A percentile compares a stretch with the other conserved stretches of the same genome.
Evolutionary conservation across 2,888 invertebrate species (phyloP).

Genomic region (Volucella inflata): DNA sequence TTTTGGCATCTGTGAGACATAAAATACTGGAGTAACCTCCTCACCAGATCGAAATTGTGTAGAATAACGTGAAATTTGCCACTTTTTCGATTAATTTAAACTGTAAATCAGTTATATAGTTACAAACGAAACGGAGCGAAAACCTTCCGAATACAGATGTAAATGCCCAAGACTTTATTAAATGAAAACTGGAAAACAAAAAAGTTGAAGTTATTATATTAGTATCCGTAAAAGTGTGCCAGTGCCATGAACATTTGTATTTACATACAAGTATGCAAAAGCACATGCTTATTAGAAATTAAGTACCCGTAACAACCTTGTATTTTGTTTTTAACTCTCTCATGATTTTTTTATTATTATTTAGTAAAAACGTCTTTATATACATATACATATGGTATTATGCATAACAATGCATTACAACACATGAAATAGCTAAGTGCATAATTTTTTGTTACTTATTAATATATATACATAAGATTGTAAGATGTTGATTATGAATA

Average conservation of each 20-base stretch:
- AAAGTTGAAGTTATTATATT: slow-evolving; percentile 15
- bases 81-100: too few relatives aligned
- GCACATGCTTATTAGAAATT: slow-evolving; percentile 7
- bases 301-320: slow-evolving; percentile 65
- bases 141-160: background rate
- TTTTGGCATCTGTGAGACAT: too few relatives aligned
- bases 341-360: background rate
- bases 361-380: slow-evolving; percentile 32
- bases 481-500: too few relatives aligned
- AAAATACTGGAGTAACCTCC: too few relatives aligned
- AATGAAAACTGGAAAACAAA: background rate
- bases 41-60: too few relatives aligned
- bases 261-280: background rate
- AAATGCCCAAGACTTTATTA: slow-evolving; percentile 1
- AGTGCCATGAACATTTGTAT: slow-evolving; percentile 46
- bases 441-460: too few relatives aligned
- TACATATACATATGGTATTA: background rate
- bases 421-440: too few relatives aligned
- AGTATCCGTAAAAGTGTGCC: slow-evolving; percentile 53
- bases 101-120: too few relatives aligned
- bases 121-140: too few relatives aligned
- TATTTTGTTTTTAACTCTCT: background rate
- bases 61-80: too few relatives aligned
- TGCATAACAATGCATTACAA: too few relatives aligned
- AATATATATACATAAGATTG: too few relatives aligned